Percentiles rank a stretch among this genome's conserved stretches.
phyloP scores from a whole-genome alignment of 2,888 invertebrate genomes.

The Synanthedon myopaeformis region DNA sequence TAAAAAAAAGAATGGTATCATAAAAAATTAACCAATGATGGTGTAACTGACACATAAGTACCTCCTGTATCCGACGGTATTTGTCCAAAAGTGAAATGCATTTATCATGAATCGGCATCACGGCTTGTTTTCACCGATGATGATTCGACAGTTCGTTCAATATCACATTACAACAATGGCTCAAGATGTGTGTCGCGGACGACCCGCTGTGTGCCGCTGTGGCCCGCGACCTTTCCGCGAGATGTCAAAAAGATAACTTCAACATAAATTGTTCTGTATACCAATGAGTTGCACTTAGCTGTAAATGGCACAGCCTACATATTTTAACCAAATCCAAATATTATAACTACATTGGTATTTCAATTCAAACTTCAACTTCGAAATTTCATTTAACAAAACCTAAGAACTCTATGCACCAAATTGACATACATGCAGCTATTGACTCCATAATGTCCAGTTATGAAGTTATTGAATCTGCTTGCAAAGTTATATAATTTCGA shows the following conservation, averaged over 20 bases:
- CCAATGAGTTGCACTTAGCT: background rate
- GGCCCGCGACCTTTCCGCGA: conserved; percentile 18
- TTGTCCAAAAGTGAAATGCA: conserved; percentile 41
- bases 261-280: background rate
- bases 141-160: conserved; percentile 31
- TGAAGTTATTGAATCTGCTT: too few relatives aligned
- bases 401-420: too few relatives aligned
- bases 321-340: too few relatives aligned
- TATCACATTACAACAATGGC: conserved; percentile 24
- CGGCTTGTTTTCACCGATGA: conserved; percentile 46
- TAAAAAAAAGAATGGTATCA: too few relatives aligned
- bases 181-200: conserved; percentile 16
- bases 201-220: conserved; percentile 16
- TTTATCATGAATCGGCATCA: conserved; percentile 31
- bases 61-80: conserved; percentile 18
- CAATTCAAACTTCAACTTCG: too few relatives aligned
- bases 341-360: too few relatives aligned
- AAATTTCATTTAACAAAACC: too few relatives aligned
- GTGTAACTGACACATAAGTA: conserved; percentile 27
- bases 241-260: conserved; percentile 7
- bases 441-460: too few relatives aligned
- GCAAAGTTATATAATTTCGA: too few relatives aligned
- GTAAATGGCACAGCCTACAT: too few relatives aligned
- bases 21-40: conserved; percentile 4
- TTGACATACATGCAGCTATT: too few relatives aligned